Base-by-base conservation (phyloP, 2,888 invertebrate species). In the Dasypogon diadema region DNA sequence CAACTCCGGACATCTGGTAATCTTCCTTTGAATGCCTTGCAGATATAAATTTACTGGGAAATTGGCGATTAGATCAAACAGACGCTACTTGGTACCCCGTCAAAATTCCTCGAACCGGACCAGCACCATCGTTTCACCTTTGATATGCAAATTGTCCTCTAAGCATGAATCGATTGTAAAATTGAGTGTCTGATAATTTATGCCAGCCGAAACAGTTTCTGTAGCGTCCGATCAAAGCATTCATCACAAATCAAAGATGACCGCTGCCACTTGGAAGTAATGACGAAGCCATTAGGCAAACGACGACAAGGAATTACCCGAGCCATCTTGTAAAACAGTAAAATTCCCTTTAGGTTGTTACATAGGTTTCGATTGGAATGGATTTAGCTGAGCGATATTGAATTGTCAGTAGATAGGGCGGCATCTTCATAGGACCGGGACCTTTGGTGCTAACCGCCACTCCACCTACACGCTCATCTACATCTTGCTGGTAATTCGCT, bases 101-200 rank as follows among this genome's bases (percentile, higher is more conserved):
- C 60, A n/a, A 37, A 60, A 60, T 60, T 60, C 60, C n/a, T 60
- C 60, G 60, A 60, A 60, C 18, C 18, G 6, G 37, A 12, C 26
- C 65, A 37, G 16, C 65, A 8, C 65, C 12, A 68, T 48, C 65
- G 42, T 37, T 60, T 48, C 65, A 68, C 48, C 65, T 48, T 48
- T 70, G 70, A 70, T 34, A 70, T 70, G 70, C 70, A 70, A 70
- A 70, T 70, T 54, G 34, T 8, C 54, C 70, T 26, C 12, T 14
- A 30, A 18, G 14, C 56, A 56, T 56, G 24, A n/a, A n/a, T 70
- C 54, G 70, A 70, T 70, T 24, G 70, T 54, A 30, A 70, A 70
- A 54, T 22, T 54, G 26, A 54, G 42, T 46, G 65, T 26, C 42
- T 14, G 22, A 24, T 54, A 70, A 70, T 70, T 70, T 70, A 70